A percentile compares a stretch with the other conserved stretches of the same genome.
Evolutionary conservation across 2,888 invertebrate genomes (phyloP).

Genomic region (Pantelozetes paolii): DNA sequence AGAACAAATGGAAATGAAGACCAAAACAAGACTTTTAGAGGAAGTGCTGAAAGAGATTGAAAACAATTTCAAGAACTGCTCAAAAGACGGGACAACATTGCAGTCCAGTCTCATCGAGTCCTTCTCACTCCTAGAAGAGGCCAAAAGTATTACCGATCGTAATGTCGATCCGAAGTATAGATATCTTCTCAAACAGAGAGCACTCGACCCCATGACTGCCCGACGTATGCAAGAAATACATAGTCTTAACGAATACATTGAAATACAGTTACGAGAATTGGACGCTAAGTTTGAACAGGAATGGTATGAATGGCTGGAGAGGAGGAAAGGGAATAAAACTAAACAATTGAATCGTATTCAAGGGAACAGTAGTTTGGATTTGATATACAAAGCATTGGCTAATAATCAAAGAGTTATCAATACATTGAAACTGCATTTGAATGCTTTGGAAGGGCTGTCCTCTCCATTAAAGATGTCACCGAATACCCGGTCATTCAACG

Average conservation of each 20-base stretch:
- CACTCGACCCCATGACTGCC: slow-evolving; percentile 64
- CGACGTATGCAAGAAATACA: slow-evolving; percentile 67
- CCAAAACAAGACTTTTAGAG: not conserved
- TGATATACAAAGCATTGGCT: slow-evolving; percentile 29
- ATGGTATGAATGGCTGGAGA: slow-evolving; percentile 61
- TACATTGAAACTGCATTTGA: slow-evolving; percentile 29
- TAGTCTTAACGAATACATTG: slow-evolving; percentile 63
- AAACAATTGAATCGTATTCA: slow-evolving; percentile 11
- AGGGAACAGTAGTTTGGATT: not conserved
- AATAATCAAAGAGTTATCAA: slow-evolving; percentile 41
- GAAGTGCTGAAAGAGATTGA: slow-evolving; percentile 10
- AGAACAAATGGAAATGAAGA: slow-evolving; percentile 1
- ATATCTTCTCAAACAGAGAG: slow-evolving; percentile 52
- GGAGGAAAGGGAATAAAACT: not conserved
- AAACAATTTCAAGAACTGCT: slow-evolving; percentile 5
- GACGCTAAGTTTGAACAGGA: slow-evolving; percentile 69
- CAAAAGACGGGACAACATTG: slow-evolving; percentile 56
- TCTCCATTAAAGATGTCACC: too few relatives aligned
- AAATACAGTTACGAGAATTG: slow-evolving; percentile 68
- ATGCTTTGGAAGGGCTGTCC: not conserved
- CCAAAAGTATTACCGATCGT: slow-evolving; percentile 50
- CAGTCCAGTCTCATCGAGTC: slow-evolving; percentile 57
- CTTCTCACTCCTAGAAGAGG: slow-evolving; percentile 53
- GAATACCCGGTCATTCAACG: not conserved
- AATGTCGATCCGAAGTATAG: slow-evolving; percentile 52